Evolutionary conservation across 2,888 invertebrate genomes (phyloP), one percentile per base, ranked within the genome.

Genomic region (Acronicta alni): DNA sequence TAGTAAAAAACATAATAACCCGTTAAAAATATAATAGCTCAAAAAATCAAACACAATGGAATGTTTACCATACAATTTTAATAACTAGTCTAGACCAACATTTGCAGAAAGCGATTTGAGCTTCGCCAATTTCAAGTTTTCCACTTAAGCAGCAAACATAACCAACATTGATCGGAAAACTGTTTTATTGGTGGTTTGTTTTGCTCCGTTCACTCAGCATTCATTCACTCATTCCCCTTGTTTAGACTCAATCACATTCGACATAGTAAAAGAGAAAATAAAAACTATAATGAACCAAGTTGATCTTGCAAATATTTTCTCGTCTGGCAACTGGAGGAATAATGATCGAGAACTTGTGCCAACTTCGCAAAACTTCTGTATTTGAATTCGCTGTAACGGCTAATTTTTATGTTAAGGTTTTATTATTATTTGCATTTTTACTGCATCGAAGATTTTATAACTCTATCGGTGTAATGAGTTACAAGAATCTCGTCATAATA

Each of bases 31-130:
- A 2, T 12, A 30, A 10, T 12, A 3, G 12, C 12, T 12, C 30
- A 1, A 30, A 52, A 72, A 73, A 69, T 53, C 42, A 53, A 67
- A 62, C 49, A 44, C 60, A 39, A 54, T 23, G 20, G 47, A 83
- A 88, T 84, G 85, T 86, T 86, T 35, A 83, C 79, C 75, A 87
- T 89, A 88, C 83, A 88, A 90, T 89, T 88, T 89, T 91, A 92
- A 92, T 92, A 91, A 89, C 88, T 82, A 82, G 93, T 93, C 93
- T 93, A 93, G 93, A 93, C 92, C 88, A 85, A 85, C 81, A 87
- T 89, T 89, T 66, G 68, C 62, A 72, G 75, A 78, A 82, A 86
- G 77, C 82, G 77, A 85, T 89, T 89, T 87, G 80, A 87, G 88
- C 84, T 85, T 85, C 74, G 75, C 81, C 87, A 86, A 87, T 85